Conservation (phyloP, 2,888 invertebrate genomes). For the Elegia similella region DNA sequence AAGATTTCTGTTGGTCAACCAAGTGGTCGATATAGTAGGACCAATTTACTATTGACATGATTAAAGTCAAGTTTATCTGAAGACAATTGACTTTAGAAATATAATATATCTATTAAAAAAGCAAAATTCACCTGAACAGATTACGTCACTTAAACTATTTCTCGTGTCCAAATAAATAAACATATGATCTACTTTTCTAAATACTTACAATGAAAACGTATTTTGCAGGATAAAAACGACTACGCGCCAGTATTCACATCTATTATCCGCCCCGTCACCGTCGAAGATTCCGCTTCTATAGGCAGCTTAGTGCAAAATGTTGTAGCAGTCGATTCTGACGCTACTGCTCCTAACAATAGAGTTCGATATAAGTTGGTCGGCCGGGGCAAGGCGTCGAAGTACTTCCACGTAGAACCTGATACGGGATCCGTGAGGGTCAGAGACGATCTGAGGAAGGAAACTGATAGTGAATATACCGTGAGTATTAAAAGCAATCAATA, state of each 20-base stretch:
- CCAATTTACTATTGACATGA: too few relatives aligned
- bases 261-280: slow-evolving; percentile 89
- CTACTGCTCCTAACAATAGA: slow-evolving; percentile 91
- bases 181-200: too few relatives aligned
- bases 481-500: too few relatives aligned
- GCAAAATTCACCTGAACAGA: too few relatives aligned
- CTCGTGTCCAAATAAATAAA: not conserved
- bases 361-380: slow-evolving; percentile 90
- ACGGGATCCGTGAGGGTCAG: slow-evolving; percentile 90
- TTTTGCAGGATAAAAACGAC: slow-evolving; percentile 90
- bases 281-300: slow-evolving; percentile 91
- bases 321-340: slow-evolving; percentile 91
- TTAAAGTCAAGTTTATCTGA: too few relatives aligned
- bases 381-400: slow-evolving; percentile 89
- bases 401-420: slow-evolving; percentile 93
- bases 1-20: too few relatives aligned
- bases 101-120: too few relatives aligned
- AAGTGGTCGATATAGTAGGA: too few relatives aligned
- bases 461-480: slow-evolving; percentile 94
- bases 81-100: too few relatives aligned
- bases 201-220: not conserved
- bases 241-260: slow-evolving; percentile 93
- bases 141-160: not conserved
- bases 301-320: slow-evolving; percentile 91
- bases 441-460: slow-evolving; percentile 92